These are phyloP conservation scores for Menidia beryllina DNA, from an alignment of 2,113 vertebrate species.

Conservation along the genomic window DNA sequence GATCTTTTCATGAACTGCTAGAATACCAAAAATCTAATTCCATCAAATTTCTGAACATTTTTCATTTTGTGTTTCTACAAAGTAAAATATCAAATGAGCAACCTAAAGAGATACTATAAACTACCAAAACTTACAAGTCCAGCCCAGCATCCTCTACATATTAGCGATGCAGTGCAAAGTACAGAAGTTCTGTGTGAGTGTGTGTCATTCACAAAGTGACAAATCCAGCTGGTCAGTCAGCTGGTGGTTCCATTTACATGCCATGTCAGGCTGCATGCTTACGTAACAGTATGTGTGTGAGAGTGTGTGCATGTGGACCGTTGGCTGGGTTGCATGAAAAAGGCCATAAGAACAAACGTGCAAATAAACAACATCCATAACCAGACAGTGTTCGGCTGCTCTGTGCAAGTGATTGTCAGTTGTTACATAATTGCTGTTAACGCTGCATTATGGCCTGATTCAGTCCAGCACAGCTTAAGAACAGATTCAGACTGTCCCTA, in stretches of 20 bases:
- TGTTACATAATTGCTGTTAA: slow-evolving; percentile 50
- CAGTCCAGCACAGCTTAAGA: slow-evolving; percentile 39
- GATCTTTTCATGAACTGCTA: neutral
- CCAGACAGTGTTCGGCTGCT: slow-evolving; percentile 35
- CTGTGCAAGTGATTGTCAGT: slow-evolving; percentile 32
- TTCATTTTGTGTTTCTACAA: too few species aligned
- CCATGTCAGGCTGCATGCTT: slow-evolving; percentile 48
- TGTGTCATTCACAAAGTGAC: slow-evolving; percentile 36
- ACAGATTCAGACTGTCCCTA: slow-evolving; percentile 31
- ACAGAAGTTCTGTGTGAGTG: slow-evolving; percentile 2
- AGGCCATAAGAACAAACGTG: slow-evolving; percentile 53
- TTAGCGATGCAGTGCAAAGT: slow-evolving; percentile 4
- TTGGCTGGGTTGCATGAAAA: slow-evolving; percentile 43
- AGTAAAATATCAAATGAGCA: neutral
- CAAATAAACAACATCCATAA: slow-evolving; percentile 35
- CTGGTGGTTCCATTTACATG: slow-evolving; percentile 58
- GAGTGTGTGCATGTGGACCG: slow-evolving; percentile 4
- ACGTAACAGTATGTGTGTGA: slow-evolving; percentile 56
- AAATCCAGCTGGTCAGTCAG: slow-evolving; percentile 54
- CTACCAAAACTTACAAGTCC: slow-evolving; percentile 8
- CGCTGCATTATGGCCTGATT: slow-evolving; percentile 38
- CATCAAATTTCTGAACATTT: too few species aligned
- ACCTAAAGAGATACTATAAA: neutral
- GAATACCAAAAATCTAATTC: too few species aligned
- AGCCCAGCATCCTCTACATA: neutral